Evolutionary conservation across 2,888 invertebrate genomes (phyloP).

Genomic region (Eupithecia abbreviata): DNA sequence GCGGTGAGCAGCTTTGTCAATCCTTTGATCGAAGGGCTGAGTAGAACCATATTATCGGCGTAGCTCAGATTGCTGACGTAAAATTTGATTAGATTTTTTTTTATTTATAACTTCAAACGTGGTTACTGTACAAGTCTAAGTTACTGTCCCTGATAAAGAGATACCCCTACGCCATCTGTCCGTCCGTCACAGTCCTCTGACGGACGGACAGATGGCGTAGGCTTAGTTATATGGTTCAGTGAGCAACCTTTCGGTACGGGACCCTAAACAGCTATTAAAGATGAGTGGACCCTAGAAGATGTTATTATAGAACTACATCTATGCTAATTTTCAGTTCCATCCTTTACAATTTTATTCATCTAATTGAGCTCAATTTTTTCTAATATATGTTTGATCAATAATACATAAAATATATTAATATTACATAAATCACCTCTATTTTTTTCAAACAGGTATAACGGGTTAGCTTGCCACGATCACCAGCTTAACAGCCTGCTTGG

Average conservation of each 20-base stretch:
- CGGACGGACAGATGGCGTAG: not conserved
- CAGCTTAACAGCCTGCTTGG: not conserved
- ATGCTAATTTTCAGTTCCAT: not conserved
- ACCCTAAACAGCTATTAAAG: not conserved
- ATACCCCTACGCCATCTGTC: not conserved
- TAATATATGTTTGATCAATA: not conserved
- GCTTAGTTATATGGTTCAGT: not conserved
- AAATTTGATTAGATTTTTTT: not conserved
- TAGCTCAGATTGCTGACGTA: too few species aligned
- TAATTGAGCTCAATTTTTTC: not conserved
- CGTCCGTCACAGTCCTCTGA: too few species aligned
- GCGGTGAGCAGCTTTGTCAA: too few species aligned
- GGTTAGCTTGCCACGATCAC: too few species aligned
- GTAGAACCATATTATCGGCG: too few species aligned
- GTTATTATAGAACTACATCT: not conserved
- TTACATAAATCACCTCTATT: not conserved
- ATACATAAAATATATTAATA: too few species aligned
- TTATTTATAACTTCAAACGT: not conserved
- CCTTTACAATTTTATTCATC: not conserved
- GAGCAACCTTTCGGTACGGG: not conserved
- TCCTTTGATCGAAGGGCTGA: too few species aligned
- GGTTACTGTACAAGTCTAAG: not conserved
- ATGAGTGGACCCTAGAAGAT: not conserved
- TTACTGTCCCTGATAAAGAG: not conserved
- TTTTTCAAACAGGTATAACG: too few species aligned